Evolutionary conservation across 2,888 invertebrate genomes (phyloP).

Genomic region (Amiota mariae): DNA sequence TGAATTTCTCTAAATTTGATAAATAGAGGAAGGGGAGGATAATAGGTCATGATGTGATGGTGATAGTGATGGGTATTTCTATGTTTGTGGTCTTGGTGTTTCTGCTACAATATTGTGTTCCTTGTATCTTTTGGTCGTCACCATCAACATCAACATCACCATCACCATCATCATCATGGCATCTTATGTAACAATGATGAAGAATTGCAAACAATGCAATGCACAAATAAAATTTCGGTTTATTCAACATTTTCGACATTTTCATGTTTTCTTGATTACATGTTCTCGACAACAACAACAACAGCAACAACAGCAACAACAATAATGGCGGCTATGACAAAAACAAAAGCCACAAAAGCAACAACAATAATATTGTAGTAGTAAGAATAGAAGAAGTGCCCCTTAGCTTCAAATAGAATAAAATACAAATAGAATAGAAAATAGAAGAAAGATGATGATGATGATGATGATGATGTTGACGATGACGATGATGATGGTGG

Average conservation of each 20-base stretch:
- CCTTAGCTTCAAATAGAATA: background rate
- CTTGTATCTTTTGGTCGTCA: background rate
- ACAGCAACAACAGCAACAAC: background rate
- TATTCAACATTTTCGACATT: constrained; percentile 12
- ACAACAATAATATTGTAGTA: no score
- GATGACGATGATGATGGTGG: no score
- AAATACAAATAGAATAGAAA: background rate
- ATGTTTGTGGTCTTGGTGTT: background rate
- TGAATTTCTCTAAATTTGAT: no score
- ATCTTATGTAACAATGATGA: background rate
- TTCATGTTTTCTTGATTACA: constrained; percentile 27
- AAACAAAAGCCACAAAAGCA: no score
- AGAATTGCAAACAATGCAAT: background rate
- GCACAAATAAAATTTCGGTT: constrained; percentile 16
- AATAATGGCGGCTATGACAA: background rate
- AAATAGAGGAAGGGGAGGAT: no score
- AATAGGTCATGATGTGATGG: background rate
- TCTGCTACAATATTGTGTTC: background rate
- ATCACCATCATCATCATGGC: background rate
- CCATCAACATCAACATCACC: background rate
- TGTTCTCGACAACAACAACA: background rate
- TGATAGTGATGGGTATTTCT: background rate
- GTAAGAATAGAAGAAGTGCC: no score
- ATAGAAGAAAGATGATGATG: no score
- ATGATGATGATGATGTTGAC: no score